Evolutionary conservation across 2,888 invertebrate genomes (phyloP).

Genomic region (Alviniconcha strummeri): DNA sequence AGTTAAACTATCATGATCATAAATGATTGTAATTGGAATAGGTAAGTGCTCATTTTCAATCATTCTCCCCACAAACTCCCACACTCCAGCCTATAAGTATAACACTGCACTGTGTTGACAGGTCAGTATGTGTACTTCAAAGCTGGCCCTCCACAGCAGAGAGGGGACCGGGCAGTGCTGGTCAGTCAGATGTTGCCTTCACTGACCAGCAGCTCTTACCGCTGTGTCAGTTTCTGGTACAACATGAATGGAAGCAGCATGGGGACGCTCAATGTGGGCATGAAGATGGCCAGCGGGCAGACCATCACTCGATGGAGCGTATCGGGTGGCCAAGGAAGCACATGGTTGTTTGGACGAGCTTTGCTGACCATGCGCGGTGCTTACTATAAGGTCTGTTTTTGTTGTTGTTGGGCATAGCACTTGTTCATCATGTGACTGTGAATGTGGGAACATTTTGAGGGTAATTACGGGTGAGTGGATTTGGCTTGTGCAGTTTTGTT

Average conservation of each 20-base stretch:
- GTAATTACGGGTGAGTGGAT: too few species aligned
- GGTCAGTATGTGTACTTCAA: constrained; percentile 66
- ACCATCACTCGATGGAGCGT: constrained; percentile 43
- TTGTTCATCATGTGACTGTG: too few species aligned
- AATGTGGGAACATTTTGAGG: too few species aligned
- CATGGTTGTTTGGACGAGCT: constrained; percentile 55
- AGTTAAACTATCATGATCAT: too few species aligned
- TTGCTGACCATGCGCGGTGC: not conserved
- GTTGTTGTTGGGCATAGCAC: too few species aligned
- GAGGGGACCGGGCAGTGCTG: constrained; percentile 58
- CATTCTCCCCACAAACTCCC: too few species aligned
- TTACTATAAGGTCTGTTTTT: constrained; percentile 17
- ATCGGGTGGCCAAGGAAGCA: constrained; percentile 55
- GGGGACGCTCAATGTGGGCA: constrained; percentile 57
- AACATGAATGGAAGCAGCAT: constrained; percentile 63
- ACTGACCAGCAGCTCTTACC: constrained; percentile 13
- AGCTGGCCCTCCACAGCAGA: constrained; percentile 50
- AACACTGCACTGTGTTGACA: constrained; percentile 30
- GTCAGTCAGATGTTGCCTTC: constrained; percentile 51
- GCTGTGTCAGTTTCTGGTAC: constrained; percentile 66
- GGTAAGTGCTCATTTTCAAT: too few species aligned
- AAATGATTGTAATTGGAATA: too few species aligned
- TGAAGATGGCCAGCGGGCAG: constrained; percentile 47
- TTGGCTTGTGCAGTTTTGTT: too few species aligned
- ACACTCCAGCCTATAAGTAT: too few species aligned